These are phyloP conservation scores for Calyptomena viridis DNA, from an alignment of 2,113 vertebrate species.

Conservation along the genomic window DNA sequence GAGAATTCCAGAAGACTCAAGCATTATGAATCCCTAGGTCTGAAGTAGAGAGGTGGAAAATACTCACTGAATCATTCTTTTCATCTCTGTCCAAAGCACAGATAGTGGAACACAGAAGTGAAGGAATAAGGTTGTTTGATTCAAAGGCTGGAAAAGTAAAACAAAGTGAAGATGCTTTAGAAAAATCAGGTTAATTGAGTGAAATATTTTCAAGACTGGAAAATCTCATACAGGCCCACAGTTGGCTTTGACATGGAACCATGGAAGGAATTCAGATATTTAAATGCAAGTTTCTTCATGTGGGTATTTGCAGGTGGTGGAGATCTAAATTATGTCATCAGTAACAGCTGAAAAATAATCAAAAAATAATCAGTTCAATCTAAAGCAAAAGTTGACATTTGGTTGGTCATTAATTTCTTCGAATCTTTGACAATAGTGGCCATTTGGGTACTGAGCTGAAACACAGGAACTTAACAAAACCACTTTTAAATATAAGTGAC, in stretches of 20 bases:
- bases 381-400: neutral
- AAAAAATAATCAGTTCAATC: neutral
- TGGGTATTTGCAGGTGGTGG: neutral
- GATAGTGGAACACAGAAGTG: neutral
- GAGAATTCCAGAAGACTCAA: neutral
- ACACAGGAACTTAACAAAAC: neutral
- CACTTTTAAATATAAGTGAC: neutral
- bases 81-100: rapidly evolving
- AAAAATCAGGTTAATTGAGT: neutral
- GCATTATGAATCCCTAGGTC: neutral
- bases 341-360: neutral
- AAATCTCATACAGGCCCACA: neutral
- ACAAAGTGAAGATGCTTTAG: neutral
- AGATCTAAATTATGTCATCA: neutral
- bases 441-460: neutral
- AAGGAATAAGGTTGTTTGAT: neutral
- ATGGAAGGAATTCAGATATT: neutral
- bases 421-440: neutral
- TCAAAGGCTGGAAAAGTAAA: neutral
- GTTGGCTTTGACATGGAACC: neutral
- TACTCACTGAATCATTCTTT: neutral
- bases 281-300: neutral
- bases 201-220: neutral
- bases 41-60: neutral
- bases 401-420: neutral